Conservation (phyloP, 2,113 vertebrate genomes). For the Centrocercus urophasianus region DNA sequence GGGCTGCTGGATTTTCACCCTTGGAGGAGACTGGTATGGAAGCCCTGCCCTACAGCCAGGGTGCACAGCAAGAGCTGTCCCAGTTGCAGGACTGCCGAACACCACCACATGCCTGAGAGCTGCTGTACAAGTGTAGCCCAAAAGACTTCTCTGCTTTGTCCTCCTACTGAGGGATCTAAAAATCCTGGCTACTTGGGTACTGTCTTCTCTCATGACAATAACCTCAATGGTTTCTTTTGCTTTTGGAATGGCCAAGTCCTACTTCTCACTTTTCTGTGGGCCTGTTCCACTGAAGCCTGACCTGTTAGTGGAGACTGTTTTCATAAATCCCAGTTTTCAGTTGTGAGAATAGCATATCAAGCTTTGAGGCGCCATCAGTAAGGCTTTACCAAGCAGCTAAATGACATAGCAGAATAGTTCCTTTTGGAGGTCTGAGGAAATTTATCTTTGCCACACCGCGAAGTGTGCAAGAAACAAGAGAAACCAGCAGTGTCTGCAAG, state of each 20-base stretch:
- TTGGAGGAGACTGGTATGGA: background rate
- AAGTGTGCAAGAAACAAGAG: background rate
- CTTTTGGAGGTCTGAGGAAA: background rate
- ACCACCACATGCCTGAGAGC: background rate
- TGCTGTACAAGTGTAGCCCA: background rate
- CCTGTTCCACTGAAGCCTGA: background rate
- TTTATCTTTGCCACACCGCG: background rate
- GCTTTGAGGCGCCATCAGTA: background rate
- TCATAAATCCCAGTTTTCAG: background rate
- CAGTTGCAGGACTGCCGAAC: background rate
- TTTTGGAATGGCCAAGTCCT: background rate
- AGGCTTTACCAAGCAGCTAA: constrained; percentile 10
- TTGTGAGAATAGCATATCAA: background rate
- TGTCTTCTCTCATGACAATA: background rate
- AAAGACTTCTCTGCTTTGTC: background rate
- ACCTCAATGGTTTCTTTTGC: background rate
- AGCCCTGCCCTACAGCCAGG: background rate
- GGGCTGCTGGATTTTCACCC: no score
- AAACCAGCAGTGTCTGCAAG: background rate
- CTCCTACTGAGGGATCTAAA: background rate
- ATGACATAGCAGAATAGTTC: background rate
- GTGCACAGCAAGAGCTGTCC: background rate
- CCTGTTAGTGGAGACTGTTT: background rate
- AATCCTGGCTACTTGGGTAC: background rate
- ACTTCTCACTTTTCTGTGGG: background rate